Base-by-base conservation (phyloP, 2,113 vertebrate genomes). In the Cyprinodon variegatus region DNA sequence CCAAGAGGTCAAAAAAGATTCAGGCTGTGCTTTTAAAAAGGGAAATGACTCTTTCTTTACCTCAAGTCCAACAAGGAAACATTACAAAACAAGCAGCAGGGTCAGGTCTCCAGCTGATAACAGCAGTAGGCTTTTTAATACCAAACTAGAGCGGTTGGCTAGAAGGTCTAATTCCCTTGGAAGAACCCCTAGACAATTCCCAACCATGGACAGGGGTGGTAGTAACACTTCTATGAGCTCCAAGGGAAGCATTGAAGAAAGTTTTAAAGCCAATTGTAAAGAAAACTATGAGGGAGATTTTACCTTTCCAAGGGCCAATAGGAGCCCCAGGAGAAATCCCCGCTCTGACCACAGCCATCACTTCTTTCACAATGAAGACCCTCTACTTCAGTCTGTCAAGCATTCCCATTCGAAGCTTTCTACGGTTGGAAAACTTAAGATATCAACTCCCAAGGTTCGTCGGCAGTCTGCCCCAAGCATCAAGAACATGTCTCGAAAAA, bases 401-500 rank as follows among this genome's bases (percentile, higher is more conserved):
- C 85, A 93, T 12, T 67, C 78, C 86, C 94, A 94, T 65, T 95
- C 95, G 0, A 97, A 96, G 90, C 95, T 97, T 71, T 97, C 96
- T 0, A 95, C 96, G 0, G 95, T 96, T 45, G 96, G 96, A 89
- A 97, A 97, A 84, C 95, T 97, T 0, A 96, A 97, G 72, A 94
- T 96, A 72, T 93, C 95, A 3, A 95, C 95, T 73, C 96, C 97
- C 69, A 98, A 96, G 82, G 93, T 95, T 2, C 96, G 96, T 68
- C 96, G 95, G 79, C 91, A 96, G 41, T 96, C 97, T 15, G 91
- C 95, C 14, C 93, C 96, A 11, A 94, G 94, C 85, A 96, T 96
- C 87, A 98, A 96, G 89, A 98, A 94, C 88, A 94, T 95, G 76
- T 95, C 96, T 0, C 95, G 96, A 73, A 98, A 96, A 91, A 94